phyloP scores from a whole-genome alignment of 2,797 vertebrate genomes.

The Etheostoma nigrum region DNA sequence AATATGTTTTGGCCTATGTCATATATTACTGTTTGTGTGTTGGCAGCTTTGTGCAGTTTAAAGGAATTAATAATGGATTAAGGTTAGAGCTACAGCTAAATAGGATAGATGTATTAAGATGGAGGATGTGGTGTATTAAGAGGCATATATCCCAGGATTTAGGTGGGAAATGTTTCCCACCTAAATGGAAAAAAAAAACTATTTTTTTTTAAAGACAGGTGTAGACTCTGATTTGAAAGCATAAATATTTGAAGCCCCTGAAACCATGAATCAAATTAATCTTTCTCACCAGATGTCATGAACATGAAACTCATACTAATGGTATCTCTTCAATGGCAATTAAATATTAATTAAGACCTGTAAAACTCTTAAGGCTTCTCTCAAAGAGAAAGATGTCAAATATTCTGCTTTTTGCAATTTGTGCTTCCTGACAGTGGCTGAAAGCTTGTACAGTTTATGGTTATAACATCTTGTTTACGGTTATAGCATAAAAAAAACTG shows the following conservation, averaged over 20 bases:
- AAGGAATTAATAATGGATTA: constrained; percentile 5
- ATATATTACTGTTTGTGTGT: neutral
- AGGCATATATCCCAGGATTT: constrained; percentile 6
- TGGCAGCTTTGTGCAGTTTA: neutral
- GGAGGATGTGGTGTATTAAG: neutral
- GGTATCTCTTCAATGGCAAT: neutral
- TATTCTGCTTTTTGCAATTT: neutral
- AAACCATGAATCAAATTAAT: constrained; percentile 35
- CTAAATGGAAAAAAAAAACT: constrained; percentile 12
- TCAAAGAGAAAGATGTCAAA: constrained; percentile 4
- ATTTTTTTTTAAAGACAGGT: neutral
- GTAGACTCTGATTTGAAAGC: constrained; percentile 22
- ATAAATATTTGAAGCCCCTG: constrained; percentile 37
- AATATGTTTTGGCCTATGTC: neutral
- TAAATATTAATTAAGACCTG: constrained; percentile 5
- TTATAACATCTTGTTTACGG: too few relatives aligned
- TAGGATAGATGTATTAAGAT: neutral
- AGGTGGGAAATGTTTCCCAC: constrained; percentile 16
- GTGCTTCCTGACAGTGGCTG: neutral
- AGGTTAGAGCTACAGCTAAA: constrained; percentile 10
- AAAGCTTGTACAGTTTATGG: neutral
- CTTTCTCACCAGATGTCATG: constrained; percentile 4
- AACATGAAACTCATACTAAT: constrained; percentile 36
- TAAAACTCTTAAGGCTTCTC: neutral
- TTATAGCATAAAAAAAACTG: too few relatives aligned